These are phyloP conservation scores for Amblyjoppa fuscipennis DNA, from an alignment of 2,888 invertebrate genomes.

Conservation along the genomic window DNA sequence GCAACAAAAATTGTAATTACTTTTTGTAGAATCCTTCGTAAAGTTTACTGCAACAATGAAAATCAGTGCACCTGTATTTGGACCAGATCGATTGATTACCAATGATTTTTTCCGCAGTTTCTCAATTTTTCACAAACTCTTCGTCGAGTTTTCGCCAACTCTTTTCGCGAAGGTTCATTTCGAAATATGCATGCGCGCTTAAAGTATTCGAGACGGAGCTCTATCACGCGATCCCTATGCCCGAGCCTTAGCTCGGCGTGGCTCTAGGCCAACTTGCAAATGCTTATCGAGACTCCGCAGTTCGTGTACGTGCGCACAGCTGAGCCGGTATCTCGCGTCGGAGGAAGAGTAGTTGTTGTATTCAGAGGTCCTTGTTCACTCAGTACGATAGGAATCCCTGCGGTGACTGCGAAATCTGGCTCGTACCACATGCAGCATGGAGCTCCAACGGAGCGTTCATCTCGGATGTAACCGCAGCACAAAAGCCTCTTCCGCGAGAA, in stretches of 20 bases:
- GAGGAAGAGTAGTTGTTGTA: conserved; percentile 17
- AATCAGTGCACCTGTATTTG: too few relatives aligned
- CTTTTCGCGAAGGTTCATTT: not conserved
- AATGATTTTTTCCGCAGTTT: too few relatives aligned
- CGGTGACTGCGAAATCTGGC: conserved; percentile 16
- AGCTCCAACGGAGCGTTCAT: conserved; percentile 22
- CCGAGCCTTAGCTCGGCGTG: conserved; percentile 3
- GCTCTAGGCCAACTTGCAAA: conserved; percentile 25
- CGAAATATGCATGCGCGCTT: not conserved
- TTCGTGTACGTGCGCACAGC: not conserved
- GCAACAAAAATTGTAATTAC: too few relatives aligned
- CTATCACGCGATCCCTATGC: conserved; percentile 18
- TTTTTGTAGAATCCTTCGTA: too few relatives aligned
- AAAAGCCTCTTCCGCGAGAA: conserved; percentile 18
- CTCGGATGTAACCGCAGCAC: conserved; percentile 14
- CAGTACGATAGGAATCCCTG: conserved; percentile 51
- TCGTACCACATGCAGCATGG: conserved; percentile 12
- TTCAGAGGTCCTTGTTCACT: conserved; percentile 50
- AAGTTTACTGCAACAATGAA: too few relatives aligned
- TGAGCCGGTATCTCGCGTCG: conserved; percentile 23
- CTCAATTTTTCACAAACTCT: not conserved
- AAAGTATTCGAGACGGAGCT: conserved; percentile 19
- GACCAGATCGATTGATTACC: too few relatives aligned
- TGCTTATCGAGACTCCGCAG: conserved; percentile 28
- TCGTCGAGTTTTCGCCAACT: not conserved